Evolutionary conservation across 2,888 invertebrate species (phyloP).

Genomic region (Diaphora mendica): DNA sequence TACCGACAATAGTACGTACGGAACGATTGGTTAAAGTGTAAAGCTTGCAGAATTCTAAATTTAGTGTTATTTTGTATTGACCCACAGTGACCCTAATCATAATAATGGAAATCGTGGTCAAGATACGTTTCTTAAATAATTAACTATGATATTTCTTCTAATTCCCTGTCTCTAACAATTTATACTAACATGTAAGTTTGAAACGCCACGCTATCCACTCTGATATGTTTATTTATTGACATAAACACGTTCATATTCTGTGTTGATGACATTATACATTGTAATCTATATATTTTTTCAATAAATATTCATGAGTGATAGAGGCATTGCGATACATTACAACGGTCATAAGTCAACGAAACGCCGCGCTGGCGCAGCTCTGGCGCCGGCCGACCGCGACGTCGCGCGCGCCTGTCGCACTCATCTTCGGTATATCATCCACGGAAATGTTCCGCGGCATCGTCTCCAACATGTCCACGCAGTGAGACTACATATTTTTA

Average conservation of each 20-base stretch:
- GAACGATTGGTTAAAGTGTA: background rate
- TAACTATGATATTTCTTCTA: conserved; percentile 58
- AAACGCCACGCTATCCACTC: conserved; percentile 62
- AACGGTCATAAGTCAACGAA: conserved; percentile 82
- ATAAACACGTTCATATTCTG: conserved; percentile 66
- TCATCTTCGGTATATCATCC: conserved; percentile 57
- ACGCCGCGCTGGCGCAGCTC: conserved; percentile 67
- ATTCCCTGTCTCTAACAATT: conserved; percentile 74
- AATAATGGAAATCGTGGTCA: background rate
- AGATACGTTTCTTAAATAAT: background rate
- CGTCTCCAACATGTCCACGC: conserved; percentile 75
- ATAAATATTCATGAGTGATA: conserved; percentile 86
- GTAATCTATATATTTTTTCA: conserved; percentile 74
- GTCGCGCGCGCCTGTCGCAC: conserved; percentile 52
- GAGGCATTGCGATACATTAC: conserved; percentile 83
- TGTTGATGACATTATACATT: conserved; percentile 72
- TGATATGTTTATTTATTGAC: conserved; percentile 78
- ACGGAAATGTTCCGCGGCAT: conserved; percentile 55
- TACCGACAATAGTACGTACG: background rate
- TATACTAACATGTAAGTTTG: conserved; percentile 63
- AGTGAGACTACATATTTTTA: conserved; percentile 80
- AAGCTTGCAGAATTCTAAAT: background rate
- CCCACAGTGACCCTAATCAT: background rate
- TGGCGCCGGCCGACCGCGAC: conserved; percentile 53
- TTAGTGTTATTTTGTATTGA: background rate